Conservation (phyloP, 2,888 invertebrate genomes). For the Periphyllus acericola region DNA sequence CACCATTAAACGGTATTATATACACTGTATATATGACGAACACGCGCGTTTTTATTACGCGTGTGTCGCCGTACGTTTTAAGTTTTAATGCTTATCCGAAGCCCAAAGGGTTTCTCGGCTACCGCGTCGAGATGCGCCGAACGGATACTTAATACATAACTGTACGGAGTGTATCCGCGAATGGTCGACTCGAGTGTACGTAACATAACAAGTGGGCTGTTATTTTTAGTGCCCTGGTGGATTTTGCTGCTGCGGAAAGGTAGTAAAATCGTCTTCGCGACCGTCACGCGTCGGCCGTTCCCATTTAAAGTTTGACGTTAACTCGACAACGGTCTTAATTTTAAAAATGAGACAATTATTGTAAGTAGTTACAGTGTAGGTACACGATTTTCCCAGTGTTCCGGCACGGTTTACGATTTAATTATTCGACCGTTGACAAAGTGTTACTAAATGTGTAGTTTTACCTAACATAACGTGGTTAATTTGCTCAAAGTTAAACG, state of each 20-base stretch:
- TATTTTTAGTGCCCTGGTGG: background rate
- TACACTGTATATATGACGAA: no score
- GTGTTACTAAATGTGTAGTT: background rate
- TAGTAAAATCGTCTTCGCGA: background rate
- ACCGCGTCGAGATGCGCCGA: no score
- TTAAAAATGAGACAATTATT: background rate
- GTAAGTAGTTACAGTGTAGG: background rate
- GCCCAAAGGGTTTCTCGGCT: background rate
- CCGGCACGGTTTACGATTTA: background rate
- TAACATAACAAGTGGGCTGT: slow-evolving; percentile 4
- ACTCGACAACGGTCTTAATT: slow-evolving; percentile 5
- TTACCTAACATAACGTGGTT: background rate
- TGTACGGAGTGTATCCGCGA: background rate
- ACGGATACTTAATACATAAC: no score
- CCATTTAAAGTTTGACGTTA: slow-evolving; percentile 19
- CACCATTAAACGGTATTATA: slow-evolving; percentile 50
- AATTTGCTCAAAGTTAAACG: background rate
- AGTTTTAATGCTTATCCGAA: background rate
- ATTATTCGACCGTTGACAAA: background rate
- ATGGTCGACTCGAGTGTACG: background rate
- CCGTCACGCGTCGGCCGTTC: background rate
- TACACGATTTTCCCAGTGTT: background rate
- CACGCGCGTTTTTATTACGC: slow-evolving; percentile 1
- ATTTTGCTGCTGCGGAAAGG: no score
- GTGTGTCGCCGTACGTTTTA: background rate